These are phyloP conservation scores for Oreocharis arfaki DNA, from an alignment of 2,113 vertebrate genomes.

Conservation along the genomic window DNA sequence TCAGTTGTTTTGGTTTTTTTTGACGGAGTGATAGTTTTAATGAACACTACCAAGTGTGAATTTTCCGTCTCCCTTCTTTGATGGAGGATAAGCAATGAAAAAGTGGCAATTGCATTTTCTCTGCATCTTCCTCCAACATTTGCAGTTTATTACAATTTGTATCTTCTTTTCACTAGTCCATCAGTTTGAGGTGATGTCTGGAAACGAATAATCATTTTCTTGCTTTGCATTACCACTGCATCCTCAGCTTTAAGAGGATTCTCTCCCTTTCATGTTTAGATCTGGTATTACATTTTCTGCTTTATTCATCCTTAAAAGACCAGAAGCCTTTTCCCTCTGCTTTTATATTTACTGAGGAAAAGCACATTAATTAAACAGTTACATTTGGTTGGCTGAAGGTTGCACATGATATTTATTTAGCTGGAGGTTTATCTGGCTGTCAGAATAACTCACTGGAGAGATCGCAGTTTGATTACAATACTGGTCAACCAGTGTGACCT, in stretches of 20 bases:
- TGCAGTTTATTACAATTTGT: background rate
- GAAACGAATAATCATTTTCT: background rate
- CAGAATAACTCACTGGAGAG: slow-evolving; percentile 26
- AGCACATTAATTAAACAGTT: slow-evolving; percentile 37
- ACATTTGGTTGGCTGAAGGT: slow-evolving; percentile 14
- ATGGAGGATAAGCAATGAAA: background rate
- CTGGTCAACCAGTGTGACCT: slow-evolving; percentile 3
- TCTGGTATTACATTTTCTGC: slow-evolving; percentile 30
- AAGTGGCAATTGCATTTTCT: background rate
- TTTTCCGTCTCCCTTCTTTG: background rate
- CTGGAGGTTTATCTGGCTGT: slow-evolving; percentile 41
- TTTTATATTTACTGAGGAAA: slow-evolving; percentile 44
- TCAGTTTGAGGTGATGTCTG: background rate
- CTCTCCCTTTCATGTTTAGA: slow-evolving; percentile 10
- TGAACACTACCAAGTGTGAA: background rate
- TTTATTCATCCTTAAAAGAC: slow-evolving; percentile 41
- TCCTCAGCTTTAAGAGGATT: slow-evolving; percentile 41
- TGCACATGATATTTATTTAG: background rate
- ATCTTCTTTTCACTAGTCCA: background rate
- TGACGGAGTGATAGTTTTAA: background rate
- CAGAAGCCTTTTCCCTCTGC: background rate
- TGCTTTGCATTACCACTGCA: background rate
- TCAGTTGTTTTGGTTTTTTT: background rate
- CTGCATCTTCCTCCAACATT: background rate
- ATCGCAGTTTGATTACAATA: background rate